Evolutionary conservation across 2,888 invertebrate genomes (phyloP).

Genomic region (Euspilapteryx auroguttella): DNA sequence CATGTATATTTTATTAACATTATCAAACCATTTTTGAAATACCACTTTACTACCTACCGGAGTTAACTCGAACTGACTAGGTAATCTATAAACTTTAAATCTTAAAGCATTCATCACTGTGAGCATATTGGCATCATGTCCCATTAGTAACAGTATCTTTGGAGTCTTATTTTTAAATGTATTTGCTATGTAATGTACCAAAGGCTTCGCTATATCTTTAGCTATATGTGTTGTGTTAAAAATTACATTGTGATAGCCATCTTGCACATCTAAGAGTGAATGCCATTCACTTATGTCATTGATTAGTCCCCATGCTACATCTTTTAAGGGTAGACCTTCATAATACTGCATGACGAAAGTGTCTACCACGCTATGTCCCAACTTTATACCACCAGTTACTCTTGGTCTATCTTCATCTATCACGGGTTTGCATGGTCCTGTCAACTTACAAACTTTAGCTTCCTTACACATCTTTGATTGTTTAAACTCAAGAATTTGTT

Average conservation of each 20-base stretch:
- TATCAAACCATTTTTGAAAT: conserved; percentile 35
- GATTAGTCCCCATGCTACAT: conserved; percentile 40
- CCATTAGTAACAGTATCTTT: conserved; percentile 31
- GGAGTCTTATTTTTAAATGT: conserved; percentile 17
- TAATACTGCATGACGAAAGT: conserved; percentile 44
- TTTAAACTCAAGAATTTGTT: conserved; percentile 27
- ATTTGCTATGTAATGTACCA: conserved; percentile 23
- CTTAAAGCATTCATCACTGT: conserved; percentile 25
- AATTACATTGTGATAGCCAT: conserved; percentile 31
- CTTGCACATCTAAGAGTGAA: conserved; percentile 19
- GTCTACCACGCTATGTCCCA: conserved; percentile 33
- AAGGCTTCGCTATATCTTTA: conserved; percentile 26
- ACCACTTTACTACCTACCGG: conserved; percentile 41
- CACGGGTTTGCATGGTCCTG: too few species aligned
- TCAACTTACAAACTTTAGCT: conserved; percentile 25
- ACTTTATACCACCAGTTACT: conserved; percentile 33
- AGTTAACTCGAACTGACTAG: conserved; percentile 22
- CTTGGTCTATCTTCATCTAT: conserved; percentile 30
- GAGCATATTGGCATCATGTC: conserved; percentile 41
- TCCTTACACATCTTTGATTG: conserved; percentile 25
- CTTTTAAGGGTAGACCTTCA: conserved; percentile 22
- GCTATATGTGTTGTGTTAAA: conserved; percentile 33
- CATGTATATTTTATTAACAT: conserved; percentile 12
- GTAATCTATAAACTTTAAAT: conserved; percentile 21
- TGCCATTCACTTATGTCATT: conserved; percentile 18